These are phyloP conservation scores for Torymus tubicola DNA, from an alignment of 2,888 invertebrate species.

Conservation along the genomic window DNA sequence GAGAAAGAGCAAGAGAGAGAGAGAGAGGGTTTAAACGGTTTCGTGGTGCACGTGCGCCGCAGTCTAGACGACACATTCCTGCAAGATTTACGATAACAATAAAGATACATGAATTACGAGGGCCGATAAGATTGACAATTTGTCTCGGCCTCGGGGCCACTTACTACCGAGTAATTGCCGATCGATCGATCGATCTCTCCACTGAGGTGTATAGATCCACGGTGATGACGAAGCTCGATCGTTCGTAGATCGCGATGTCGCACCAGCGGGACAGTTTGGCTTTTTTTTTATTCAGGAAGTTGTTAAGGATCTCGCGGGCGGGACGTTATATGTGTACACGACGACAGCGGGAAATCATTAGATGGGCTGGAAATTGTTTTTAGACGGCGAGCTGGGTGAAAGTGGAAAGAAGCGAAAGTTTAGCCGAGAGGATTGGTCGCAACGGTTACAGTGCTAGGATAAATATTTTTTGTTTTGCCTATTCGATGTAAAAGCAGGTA, in stretches of 20 bases:
- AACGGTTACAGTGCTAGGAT: too few species aligned
- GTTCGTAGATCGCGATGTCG: too few species aligned
- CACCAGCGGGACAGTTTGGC: too few species aligned
- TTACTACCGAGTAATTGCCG: conserved; percentile 26
- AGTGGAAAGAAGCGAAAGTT: conserved; percentile 18
- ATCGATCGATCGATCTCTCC: neutral
- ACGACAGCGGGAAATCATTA: neutral
- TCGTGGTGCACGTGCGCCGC: neutral
- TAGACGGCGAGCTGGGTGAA: neutral
- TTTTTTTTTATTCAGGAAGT: neutral
- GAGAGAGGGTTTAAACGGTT: conserved; percentile 19
- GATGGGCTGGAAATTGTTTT: conserved; percentile 15
- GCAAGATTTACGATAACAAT: conserved; percentile 55
- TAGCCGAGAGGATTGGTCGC: neutral
- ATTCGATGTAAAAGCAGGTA: too few species aligned
- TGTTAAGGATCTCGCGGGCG: conserved; percentile 1
- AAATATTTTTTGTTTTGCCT: neutral
- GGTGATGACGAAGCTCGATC: neutral
- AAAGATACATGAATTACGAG: conserved; percentile 52
- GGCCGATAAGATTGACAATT: conserved; percentile 47
- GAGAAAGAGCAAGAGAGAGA: neutral
- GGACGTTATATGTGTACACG: neutral
- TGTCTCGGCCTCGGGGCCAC: conserved; percentile 3
- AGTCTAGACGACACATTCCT: conserved; percentile 45
- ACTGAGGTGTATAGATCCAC: neutral